These are phyloP conservation scores for Vespertilio murinus DNA, from an alignment of 2,797 vertebrate species.

Conservation along the genomic window DNA sequence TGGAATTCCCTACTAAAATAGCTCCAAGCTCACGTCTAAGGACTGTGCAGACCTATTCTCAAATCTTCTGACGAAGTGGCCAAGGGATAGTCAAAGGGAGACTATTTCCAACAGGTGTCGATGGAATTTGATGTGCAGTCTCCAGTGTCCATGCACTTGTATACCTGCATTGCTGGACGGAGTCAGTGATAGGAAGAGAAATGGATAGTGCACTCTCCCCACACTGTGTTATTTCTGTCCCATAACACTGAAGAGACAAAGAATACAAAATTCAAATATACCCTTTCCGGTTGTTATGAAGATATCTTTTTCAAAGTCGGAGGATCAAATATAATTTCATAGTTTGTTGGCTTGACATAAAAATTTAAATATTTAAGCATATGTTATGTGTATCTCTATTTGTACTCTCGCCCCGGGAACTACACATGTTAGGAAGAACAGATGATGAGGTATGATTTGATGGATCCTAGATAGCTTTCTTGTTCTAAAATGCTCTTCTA, in stretches of 20 bases:
- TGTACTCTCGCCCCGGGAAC: not conserved
- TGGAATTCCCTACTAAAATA: not conserved
- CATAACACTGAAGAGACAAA: not conserved
- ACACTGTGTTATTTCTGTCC: not conserved
- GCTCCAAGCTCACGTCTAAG: not conserved
- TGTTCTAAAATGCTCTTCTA: not conserved
- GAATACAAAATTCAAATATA: not conserved
- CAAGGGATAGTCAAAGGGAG: not conserved
- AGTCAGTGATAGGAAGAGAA: not conserved
- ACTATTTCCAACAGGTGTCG: not conserved
- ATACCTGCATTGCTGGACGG: not conserved
- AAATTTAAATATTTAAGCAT: not conserved
- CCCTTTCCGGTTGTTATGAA: not conserved
- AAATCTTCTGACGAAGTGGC: not conserved
- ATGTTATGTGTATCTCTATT: not conserved
- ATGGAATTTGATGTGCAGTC: not conserved
- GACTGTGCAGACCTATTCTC: accelerated
- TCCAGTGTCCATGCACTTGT: not conserved
- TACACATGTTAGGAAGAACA: not conserved
- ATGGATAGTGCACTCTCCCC: not conserved
- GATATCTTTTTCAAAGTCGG: not conserved
- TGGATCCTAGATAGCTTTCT: not conserved
- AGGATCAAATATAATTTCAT: not conserved
- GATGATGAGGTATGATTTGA: not conserved
- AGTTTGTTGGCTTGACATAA: not conserved